Evolutionary conservation across 2,797 vertebrate genomes (phyloP), one percentile per base, ranked within the genome.

Genomic region (Bradypodion ventrale): DNA sequence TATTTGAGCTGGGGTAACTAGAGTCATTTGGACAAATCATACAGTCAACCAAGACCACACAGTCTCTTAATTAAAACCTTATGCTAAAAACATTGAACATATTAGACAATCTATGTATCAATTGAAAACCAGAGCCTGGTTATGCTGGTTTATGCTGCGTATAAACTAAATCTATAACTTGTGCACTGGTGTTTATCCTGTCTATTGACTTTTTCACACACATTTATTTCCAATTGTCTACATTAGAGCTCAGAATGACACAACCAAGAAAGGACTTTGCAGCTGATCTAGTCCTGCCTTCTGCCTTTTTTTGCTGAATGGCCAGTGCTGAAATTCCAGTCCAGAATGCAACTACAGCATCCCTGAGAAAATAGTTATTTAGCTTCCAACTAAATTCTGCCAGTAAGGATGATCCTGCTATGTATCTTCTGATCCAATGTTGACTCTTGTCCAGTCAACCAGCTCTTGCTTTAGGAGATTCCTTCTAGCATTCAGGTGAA

Each of bases 21-120:
- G 27, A 79, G 85, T 88, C 52, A 29, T 88, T 91, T 90, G 91
- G 87, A 92, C 76, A 93, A 94, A 91, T 85, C 74, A 78, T 77
- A 89, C 83, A 78, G 75, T 83, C 84, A 83, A 82, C 73, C 66
- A 83, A 91, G 94, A 88, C 88, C 85, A 93, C 87, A 93, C 15
- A 72, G 80, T 78, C 81, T 92, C 85, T 91, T 93, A 91, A 93
- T 91, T 83, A 90, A 96, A 95, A 92, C 42, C 44, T 94, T 93
- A 92, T 87, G 79, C 87, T 59, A 85, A 92, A 92, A 82, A 83
- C 88, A 75, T 74, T 90, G 74, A 81, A 44, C 68, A 23, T 78
- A 80, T 80, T 80, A 66, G 70, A 46, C 32, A 80, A 91, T 84
- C 13, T 82, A 25, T 42, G 60, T 40, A 56, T 35, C 78, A 72